Percentiles rank a stretch among this genome's conserved stretches.
phyloP scores from a whole-genome alignment of 2,113 vertebrate genomes.

The Oenanthe oenanthe region DNA sequence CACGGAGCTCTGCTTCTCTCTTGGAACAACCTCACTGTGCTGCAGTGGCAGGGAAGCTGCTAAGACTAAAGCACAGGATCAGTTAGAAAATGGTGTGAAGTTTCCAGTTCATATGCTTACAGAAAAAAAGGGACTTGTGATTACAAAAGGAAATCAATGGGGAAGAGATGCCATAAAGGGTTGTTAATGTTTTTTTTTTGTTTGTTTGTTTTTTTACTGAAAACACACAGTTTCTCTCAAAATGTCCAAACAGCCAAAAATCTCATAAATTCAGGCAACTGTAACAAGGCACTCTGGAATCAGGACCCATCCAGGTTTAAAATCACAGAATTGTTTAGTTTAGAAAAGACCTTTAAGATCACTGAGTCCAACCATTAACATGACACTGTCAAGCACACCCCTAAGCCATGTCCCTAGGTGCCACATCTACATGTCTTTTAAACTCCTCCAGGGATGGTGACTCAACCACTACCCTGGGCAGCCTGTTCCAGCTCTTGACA shows the following conservation, averaged over 20 bases:
- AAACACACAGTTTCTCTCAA: background rate
- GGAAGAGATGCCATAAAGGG: background rate
- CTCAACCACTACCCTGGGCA: background rate
- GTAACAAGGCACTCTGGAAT: background rate
- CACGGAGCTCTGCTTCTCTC: background rate
- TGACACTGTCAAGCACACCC: background rate
- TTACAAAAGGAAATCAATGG: background rate
- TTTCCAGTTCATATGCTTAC: background rate
- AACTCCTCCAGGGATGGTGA: background rate
- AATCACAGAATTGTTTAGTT: background rate
- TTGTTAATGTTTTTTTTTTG: no score
- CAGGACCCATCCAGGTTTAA: background rate
- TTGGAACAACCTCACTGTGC: background rate
- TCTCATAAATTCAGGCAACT: background rate
- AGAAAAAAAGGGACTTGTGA: background rate
- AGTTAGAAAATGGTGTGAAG: background rate
- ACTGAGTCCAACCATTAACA: background rate
- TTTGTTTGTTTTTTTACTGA: background rate
- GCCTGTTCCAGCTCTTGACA: background rate
- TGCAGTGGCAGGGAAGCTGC: background rate
- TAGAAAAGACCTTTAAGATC: background rate
- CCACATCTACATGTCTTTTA: background rate
- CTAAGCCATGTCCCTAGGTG: background rate
- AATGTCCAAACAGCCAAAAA: background rate
- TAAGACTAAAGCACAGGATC: background rate